Evolutionary conservation across 2,888 invertebrate species (phyloP), one percentile per base, ranked within the genome.

Genomic region (Stenolophus ochropezus): DNA sequence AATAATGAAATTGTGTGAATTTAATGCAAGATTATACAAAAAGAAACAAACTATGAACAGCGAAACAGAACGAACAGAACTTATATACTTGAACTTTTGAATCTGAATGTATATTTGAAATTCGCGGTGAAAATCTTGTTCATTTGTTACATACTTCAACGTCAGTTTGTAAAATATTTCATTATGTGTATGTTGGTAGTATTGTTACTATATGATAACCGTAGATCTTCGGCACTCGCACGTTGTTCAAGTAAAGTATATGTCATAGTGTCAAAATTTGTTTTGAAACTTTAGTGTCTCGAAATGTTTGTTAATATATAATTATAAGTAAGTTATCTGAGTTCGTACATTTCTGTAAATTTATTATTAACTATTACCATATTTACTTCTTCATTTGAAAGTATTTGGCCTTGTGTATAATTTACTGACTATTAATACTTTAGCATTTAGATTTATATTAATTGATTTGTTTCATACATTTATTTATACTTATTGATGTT

Each of bases 251-350:
- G 73, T 14, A 6, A 73, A 56, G 53, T n/a, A 47, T 14, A 42
- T 80, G 80, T 80, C 73, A 80, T 69, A 65, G 80, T 80, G 80
- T 80, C 80, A 80, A 80, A 80, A 56, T 80, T 80, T 80, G 80
- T 80, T 80, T 80, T 80, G 73, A 80, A 73, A 58, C 51, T 69
- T 21, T 33, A 71, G 56, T 73, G 53, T 27, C 25, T 14, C 11
- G 53, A 71, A 16, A 69, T 71, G 71, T 25, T 71, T 80, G 58
- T 47, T 33, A 47, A 53, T 56, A 18, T 73, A 73, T 42, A 56
- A 27, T 20, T 51, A 58, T n/a, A 53, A 73, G 80, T 80, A 80
- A 42, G 80, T 80, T 33, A 16, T 58, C 25, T 65, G 42, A 14
- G 21, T 42, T 14, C 16, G n/a, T 25, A 69, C 5, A 27, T 53